Percentiles rank a stretch among this genome's conserved stretches.
Evolutionary conservation across 2,888 invertebrate genomes (phyloP).

Genomic region (Pyrocoelia pectoralis): DNA sequence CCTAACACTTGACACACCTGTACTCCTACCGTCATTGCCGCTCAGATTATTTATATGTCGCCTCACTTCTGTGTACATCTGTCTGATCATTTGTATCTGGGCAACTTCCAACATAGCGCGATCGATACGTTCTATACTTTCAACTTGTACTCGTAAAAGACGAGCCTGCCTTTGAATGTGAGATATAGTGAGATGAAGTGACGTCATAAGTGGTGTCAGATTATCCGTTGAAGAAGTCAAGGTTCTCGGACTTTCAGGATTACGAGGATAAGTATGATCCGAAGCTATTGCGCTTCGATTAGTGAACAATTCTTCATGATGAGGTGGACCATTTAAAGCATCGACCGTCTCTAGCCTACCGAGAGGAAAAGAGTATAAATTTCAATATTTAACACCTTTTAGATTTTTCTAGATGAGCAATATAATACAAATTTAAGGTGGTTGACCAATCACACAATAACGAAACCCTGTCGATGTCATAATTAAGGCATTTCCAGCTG

Average conservation of each 20-base stretch:
- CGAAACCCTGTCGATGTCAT: no score
- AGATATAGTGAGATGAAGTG: constrained; percentile 55
- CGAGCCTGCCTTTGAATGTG: constrained; percentile 57
- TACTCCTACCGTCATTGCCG: constrained; percentile 61
- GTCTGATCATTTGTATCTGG: constrained; percentile 67
- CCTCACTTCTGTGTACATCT: constrained; percentile 71
- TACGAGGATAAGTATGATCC: constrained; percentile 56
- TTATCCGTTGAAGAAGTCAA: constrained; percentile 38
- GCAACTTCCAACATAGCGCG: constrained; percentile 57
- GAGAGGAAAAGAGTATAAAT: background rate
- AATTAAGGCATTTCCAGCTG: no score
- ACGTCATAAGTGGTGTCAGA: constrained; percentile 54
- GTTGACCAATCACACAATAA: no score
- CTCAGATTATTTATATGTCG: constrained; percentile 62
- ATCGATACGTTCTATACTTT: constrained; percentile 56
- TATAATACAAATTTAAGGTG: no score
- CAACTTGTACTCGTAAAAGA: constrained; percentile 52
- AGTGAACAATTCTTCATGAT: constrained; percentile 23
- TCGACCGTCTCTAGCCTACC: constrained; percentile 17
- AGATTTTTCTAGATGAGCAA: no score
- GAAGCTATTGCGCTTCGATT: constrained; percentile 38
- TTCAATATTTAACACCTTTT: background rate
- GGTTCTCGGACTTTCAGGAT: constrained; percentile 39
- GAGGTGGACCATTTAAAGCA: constrained; percentile 6
- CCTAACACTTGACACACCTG: constrained; percentile 54